These are phyloP conservation scores for Oryzias melastigma DNA, from an alignment of 2,113 vertebrate genomes.

Conservation along the genomic window DNA sequence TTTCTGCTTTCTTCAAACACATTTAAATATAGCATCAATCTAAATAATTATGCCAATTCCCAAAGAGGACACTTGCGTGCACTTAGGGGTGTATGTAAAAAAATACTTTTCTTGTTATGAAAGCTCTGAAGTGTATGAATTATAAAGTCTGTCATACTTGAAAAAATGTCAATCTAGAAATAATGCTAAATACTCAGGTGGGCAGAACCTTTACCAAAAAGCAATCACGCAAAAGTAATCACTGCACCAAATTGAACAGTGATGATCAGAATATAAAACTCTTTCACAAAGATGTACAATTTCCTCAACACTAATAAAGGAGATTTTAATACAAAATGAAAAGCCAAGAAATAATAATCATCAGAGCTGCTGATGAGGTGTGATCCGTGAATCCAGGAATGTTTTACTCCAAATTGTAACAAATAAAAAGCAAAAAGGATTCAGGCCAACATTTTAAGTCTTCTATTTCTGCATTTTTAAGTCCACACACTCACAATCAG, in stretches of 20 bases:
- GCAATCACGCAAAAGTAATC: constrained; percentile 30
- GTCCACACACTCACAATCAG: neutral
- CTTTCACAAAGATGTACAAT: constrained; percentile 14
- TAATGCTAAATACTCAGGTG: constrained; percentile 8
- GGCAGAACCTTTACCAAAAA: constrained; percentile 22
- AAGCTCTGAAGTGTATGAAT: constrained; percentile 24
- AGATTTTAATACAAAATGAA: constrained; percentile 18
- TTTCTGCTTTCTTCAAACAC: constrained; percentile 8
- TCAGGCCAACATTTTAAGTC: constrained; percentile 20
- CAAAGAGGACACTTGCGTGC: constrained; percentile 28
- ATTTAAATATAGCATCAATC: constrained; percentile 11
- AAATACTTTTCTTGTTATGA: constrained; percentile 8
- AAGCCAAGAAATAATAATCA: neutral
- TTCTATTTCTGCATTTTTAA: neutral
- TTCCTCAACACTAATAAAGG: neutral
- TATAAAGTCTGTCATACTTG: constrained; percentile 7
- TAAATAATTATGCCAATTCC: constrained; percentile 16
- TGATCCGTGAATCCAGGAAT: constrained; percentile 49
- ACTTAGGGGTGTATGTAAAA: constrained; percentile 29
- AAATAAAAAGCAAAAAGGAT: constrained; percentile 8
- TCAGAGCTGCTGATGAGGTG: constrained; percentile 46
- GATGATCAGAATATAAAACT: constrained; percentile 25
- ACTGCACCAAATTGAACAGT: constrained; percentile 8
- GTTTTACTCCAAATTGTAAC: constrained; percentile 28
- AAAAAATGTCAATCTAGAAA: constrained; percentile 6